phyloP scores from a whole-genome alignment of 2,113 vertebrate genomes.

The Corythornis vintsioides region DNA sequence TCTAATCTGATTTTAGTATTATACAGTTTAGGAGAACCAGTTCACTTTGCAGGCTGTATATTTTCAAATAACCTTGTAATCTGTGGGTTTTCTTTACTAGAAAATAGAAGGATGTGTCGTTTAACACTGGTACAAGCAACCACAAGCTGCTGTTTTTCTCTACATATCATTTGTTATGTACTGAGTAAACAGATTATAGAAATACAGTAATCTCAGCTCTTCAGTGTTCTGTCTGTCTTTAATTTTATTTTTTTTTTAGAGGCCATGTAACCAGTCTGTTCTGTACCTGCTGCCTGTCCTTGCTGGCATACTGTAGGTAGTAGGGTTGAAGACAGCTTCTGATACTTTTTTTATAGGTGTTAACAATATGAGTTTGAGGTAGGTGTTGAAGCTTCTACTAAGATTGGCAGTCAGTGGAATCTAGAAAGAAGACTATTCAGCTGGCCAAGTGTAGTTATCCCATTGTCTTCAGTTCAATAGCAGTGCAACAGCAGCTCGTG shows the following conservation, averaged over 20 bases:
- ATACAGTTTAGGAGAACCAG: neutral
- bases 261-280: neutral
- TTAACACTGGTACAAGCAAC: neutral
- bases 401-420: neutral
- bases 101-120: neutral
- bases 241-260: neutral
- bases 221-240: neutral
- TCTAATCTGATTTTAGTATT: neutral
- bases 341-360: neutral
- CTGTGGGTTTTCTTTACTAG: neutral
- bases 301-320: neutral
- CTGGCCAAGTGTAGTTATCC: neutral
- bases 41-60: neutral
- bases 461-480: neutral
- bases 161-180: neutral
- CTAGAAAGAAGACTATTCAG: neutral
- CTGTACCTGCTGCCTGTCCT: neutral
- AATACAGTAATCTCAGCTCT: neutral
- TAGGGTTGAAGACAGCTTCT: neutral
- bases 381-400: neutral
- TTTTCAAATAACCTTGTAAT: neutral
- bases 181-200: neutral
- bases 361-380: neutral
- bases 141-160: neutral
- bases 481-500: neutral